phyloP scores from a whole-genome alignment of 2,797 vertebrate genomes.

The Propithecus deckenii region DNA sequence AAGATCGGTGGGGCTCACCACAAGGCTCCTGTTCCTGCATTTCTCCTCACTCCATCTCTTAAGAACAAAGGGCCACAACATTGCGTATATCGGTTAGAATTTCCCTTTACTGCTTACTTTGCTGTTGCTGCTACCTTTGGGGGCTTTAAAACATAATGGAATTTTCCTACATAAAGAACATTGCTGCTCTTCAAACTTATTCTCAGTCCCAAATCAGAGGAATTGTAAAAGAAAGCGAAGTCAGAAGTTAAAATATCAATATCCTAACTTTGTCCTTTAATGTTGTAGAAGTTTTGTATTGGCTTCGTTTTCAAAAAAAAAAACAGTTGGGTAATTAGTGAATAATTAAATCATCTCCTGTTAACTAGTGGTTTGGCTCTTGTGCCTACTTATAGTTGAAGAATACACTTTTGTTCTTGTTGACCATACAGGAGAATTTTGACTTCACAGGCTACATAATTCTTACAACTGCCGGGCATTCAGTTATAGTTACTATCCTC shows the following conservation, averaged over 20 bases:
- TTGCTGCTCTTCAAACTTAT: background rate
- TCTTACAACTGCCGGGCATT: background rate
- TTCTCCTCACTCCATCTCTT: background rate
- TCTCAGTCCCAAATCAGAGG: background rate
- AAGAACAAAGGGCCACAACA: background rate
- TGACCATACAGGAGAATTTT: constrained; percentile 33
- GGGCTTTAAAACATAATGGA: background rate
- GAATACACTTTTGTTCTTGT: background rate
- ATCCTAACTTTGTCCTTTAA: background rate
- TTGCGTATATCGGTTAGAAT: background rate
- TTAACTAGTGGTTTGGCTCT: background rate
- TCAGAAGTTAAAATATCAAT: background rate
- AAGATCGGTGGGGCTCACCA: background rate
- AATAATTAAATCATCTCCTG: background rate
- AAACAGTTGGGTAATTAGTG: background rate
- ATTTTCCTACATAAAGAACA: background rate
- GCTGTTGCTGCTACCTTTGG: background rate
- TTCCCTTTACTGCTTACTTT: constrained; percentile 3
- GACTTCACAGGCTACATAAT: background rate
- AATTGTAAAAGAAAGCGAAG: background rate
- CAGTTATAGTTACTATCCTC: background rate
- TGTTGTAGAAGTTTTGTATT: background rate
- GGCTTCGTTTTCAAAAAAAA: background rate
- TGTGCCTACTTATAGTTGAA: background rate
- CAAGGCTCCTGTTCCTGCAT: background rate